Evolutionary conservation across 2,888 invertebrate species (phyloP), one percentile per base, ranked within the genome.

Genomic region (Nomada fabriciana): DNA sequence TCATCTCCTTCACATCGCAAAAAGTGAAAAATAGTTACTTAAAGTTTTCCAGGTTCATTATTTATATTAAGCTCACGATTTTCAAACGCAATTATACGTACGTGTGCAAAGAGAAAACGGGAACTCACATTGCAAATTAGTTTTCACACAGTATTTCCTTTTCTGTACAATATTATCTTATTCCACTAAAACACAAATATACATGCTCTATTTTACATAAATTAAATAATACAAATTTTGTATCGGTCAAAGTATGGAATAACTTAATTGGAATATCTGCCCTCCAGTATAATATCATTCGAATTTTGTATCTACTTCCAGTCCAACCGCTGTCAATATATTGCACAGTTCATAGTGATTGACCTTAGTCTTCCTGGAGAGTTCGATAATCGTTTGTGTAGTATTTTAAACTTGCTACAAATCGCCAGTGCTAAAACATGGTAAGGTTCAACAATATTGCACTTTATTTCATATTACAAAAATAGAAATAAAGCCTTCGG

Each of bases 241-340:
- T 43, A 61, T 60, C 68, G 68, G 52, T 29, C 25, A 42, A 76
- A 79, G 53, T 43, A 57, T n/a, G 18, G 10, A 78, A 10, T 29
- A 25, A 68, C 1, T 55, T 60, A 10, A 23, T 29, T 29, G 13
- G 3, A 29, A 53, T 29, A 42, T 42, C 68, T 74, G 57, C 50
- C 57, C 68, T 86, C 77, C 83, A 84, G 86, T 20, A 36, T 36
- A 65, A n/a, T 42, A n/a, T 63, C 50, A 36, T 74, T 84, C 67
- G 73, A 81, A 84, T 84, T 36, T 71, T 81, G 36, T 75, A 70
- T 83, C 81, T 71, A 36, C 76, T 70, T 85, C 82, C 85, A 82
- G 80, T 9, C 23, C 18, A 77, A 43, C 23, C 74, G 50, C 59
- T 55, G 70, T 68, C 74, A 76, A 63, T 68, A 70, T 75, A 68